Conservation (phyloP, 2,888 invertebrate species). For the Nemotelus pantherinus region DNA sequence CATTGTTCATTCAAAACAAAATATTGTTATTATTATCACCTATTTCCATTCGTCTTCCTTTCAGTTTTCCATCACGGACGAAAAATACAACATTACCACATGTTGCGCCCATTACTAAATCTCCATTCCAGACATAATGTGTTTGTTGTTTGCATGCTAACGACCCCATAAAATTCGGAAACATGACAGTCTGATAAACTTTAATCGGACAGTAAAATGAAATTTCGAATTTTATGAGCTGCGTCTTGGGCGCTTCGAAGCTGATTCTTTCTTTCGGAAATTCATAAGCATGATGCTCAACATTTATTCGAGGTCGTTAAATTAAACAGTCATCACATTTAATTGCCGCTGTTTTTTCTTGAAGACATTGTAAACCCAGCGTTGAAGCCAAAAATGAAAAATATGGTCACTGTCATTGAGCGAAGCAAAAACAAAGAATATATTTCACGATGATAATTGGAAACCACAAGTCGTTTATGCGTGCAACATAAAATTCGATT, state of each 20-base stretch:
- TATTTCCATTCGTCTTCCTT: too few species aligned
- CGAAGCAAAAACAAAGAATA: too few species aligned
- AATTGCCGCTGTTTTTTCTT: slow-evolving; percentile 13
- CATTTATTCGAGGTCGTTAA: slow-evolving; percentile 34
- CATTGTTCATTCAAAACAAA: too few species aligned
- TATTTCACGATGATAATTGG: too few species aligned
- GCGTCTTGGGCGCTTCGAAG: neutral
- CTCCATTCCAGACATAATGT: slow-evolving; percentile 3
- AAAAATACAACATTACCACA: neutral
- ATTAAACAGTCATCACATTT: slow-evolving; percentile 28
- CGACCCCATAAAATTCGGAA: slow-evolving; percentile 39
- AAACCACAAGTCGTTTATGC: too few species aligned
- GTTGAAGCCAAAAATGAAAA: too few species aligned
- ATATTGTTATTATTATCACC: too few species aligned
- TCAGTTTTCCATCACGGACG: too few species aligned
- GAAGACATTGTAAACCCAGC: too few species aligned
- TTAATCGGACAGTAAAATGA: slow-evolving; percentile 36
- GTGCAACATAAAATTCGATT: too few species aligned
- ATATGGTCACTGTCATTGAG: too few species aligned
- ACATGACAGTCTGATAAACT: slow-evolving; percentile 23
- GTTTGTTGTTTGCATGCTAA: slow-evolving; percentile 34
- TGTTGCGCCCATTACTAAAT: slow-evolving; percentile 32
- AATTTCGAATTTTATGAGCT: slow-evolving; percentile 36
- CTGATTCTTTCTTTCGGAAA: neutral
- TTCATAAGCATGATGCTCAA: slow-evolving; percentile 31